phyloP scores from a whole-genome alignment of 2,888 invertebrate species.

The Thalpophila matura region DNA sequence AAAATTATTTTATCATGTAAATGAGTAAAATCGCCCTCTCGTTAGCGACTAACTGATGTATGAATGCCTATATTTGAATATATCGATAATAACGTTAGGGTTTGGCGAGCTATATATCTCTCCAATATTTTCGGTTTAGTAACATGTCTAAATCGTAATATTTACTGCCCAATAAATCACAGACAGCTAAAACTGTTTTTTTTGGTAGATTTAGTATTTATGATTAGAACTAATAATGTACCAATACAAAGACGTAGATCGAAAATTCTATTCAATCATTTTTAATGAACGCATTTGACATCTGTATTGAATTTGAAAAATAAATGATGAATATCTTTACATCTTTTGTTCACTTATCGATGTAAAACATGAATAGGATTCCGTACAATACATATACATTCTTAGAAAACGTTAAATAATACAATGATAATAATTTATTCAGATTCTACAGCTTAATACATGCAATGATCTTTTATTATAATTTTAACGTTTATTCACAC shows the following conservation, averaged over 20 bases:
- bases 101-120: slow-evolving; percentile 32
- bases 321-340: too few species aligned
- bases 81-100: slow-evolving; percentile 27
- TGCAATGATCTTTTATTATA: too few species aligned
- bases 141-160: slow-evolving; percentile 53
- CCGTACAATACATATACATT: not conserved
- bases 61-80: slow-evolving; percentile 49
- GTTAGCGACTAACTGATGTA: slow-evolving; percentile 38
- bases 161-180: slow-evolving; percentile 61
- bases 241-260: slow-evolving; percentile 24
- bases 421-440: not conserved
- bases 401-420: not conserved
- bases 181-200: slow-evolving; percentile 49
- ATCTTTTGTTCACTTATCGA: not conserved
- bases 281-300: slow-evolving; percentile 8
- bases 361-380: not conserved
- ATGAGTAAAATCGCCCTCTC: slow-evolving; percentile 43
- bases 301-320: not conserved
- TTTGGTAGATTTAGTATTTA: slow-evolving; percentile 46
- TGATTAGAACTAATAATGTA: slow-evolving; percentile 43
- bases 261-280: slow-evolving; percentile 22
- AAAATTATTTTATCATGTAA: slow-evolving; percentile 50
- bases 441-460: not conserved
- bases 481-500: not conserved
- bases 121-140: slow-evolving; percentile 50